Base-by-base conservation (phyloP, 2,888 invertebrate genomes). In the Gandaritis pyraliata region DNA sequence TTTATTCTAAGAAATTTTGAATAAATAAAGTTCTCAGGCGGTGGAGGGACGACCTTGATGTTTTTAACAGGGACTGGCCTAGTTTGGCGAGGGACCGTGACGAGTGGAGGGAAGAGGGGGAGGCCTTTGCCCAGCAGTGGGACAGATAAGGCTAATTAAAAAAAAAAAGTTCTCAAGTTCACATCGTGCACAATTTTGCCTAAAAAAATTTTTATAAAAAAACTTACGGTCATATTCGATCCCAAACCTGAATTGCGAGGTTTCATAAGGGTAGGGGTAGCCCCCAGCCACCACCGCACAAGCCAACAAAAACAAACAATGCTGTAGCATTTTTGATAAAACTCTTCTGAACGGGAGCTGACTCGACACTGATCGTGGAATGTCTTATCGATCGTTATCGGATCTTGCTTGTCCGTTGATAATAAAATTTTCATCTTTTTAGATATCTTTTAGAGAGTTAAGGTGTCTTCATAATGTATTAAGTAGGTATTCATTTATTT, bases 181-280 rank as follows among this genome's bases (percentile, higher is more conserved):
- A n/a, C n/a, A n/a, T n/a, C n/a, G n/a, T n/a, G n/a, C n/a, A n/a
- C n/a, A n/a, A n/a, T n/a, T n/a, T n/a, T n/a, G n/a, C n/a, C n/a
- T 23, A 23, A 23, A 6, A 23, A 10, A 30, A 30, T 7, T 30
- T 30, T n/a, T n/a, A n/a, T 16, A 0, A 55, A 52, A 47, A 46
- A 64, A 85, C 87, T 72, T 72, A 91, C 91, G 75, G 2, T 87
- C 88, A 78, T 91, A 92, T 78, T 91, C 88, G 56, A 90, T 86
- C 29, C 91, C 91, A 59, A 89, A 78, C 73, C 83, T 84, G 65
- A 86, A 91, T 6, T 77, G 77, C 66, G 80, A 71, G 1, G 82
- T 85, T 2, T 80, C 77, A 67, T 77, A 91, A n/a, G 73, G 53
- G 41, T 73, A 68, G 0, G 83, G 83, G 13, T 75, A 77, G 15